Evolutionary conservation across 2,888 invertebrate genomes (phyloP), one percentile per base, ranked within the genome.

Genomic region (Cordilura impudica): DNA sequence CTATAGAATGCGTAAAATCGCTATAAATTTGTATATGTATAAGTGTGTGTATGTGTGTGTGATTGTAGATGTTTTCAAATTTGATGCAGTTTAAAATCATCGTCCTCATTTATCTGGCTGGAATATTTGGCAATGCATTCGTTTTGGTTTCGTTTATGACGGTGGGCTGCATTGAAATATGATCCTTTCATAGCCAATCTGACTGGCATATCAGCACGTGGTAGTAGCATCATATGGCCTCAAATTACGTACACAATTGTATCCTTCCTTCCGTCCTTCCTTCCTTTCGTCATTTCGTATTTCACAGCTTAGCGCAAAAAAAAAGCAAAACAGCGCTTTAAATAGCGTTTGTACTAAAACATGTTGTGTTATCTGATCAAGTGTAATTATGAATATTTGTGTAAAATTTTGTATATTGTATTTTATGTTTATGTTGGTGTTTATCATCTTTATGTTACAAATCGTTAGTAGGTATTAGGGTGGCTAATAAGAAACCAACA

Each of bases 331-430:
- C 69, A 74, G 73, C 73, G 69, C 31, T 78, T 78, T 73, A 78
- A 78, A 39, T 47, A 73, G 69, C 73, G 58, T 78, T 78, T 74
- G 78, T 39, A 69, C 45, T 67, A 47, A 61, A 69, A 70, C 69
- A 66, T 70, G 49, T 67, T 77, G 61, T 77, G 80, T 77, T 81
- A 81, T 81, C 81, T 81, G 81, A 79, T 81, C 79, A 79, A 78
- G 70, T 79, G 63, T 71, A 81, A 81, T 81, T 77, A 81, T 74
- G 79, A 79, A 75, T 79, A 75, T 53, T 75, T 69, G 18, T 8
- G 4, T 61, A 39, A n/a, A n/a, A n/a, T n/a, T n/a, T 47, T 47
- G 6, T 54, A n/a, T 45, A 2, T 8, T 29, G 35, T 54, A 54
- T 60, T 39, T 61, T 7, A 18, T 45, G 53, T 71, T 63, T 18